phyloP scores from a whole-genome alignment of 2,113 vertebrate genomes.

The Isichthys henryi region DNA sequence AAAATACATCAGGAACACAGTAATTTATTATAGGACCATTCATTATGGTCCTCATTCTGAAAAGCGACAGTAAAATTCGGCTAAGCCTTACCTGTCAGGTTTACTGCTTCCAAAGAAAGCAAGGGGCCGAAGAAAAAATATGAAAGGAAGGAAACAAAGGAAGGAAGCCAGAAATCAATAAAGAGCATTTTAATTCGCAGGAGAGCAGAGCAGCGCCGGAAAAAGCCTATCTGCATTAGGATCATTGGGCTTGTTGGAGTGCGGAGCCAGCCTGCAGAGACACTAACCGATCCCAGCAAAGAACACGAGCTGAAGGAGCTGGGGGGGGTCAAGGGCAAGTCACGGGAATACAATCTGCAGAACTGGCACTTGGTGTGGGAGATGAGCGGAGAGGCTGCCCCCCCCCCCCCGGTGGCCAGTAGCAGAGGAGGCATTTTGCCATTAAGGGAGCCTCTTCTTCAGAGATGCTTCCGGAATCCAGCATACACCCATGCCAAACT shows the following conservation, averaged over 20 bases:
- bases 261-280: background rate
- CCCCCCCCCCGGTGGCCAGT: constrained; percentile 37
- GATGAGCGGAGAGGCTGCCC: constrained; percentile 42
- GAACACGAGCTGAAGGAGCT: constrained; percentile 38
- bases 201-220: constrained; percentile 41
- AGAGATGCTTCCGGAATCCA: background rate
- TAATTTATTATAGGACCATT: constrained; percentile 43
- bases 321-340: constrained; percentile 56
- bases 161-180: constrained; percentile 66
- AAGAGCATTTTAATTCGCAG: constrained; percentile 61
- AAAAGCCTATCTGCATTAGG: constrained; percentile 52
- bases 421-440: constrained; percentile 45
- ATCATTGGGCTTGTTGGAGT: constrained; percentile 26
- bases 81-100: constrained; percentile 89
- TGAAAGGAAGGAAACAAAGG: constrained; percentile 51
- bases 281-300: constrained; percentile 25
- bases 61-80: constrained; percentile 44
- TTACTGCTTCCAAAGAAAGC: constrained; percentile 81
- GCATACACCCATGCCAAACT: background rate
- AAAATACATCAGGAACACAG: background rate
- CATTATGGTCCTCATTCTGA: constrained; percentile 33
- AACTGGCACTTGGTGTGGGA: constrained; percentile 32
- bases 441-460: background rate
- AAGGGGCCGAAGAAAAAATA: constrained; percentile 61
- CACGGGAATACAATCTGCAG: constrained; percentile 51